Base-by-base conservation (phyloP, 2,113 vertebrate genomes). In the Pomatostomus ruficeps region DNA sequence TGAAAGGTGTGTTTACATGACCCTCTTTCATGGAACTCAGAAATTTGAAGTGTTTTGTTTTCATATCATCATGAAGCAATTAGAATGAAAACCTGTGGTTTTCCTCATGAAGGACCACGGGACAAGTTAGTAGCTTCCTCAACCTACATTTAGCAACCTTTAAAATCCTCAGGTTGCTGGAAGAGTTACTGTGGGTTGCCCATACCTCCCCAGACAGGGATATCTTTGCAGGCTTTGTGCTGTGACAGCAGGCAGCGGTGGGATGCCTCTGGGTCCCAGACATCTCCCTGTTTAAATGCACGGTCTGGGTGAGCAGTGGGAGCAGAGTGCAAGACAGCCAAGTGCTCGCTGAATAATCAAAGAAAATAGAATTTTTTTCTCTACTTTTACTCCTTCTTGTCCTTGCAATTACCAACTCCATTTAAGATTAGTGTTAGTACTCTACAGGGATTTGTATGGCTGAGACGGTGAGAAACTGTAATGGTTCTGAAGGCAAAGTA, bases 401-500 rank as follows among this genome's bases (percentile, higher is more conserved):
- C 77, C n/a, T 93, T 81, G 61, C 90, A 96, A 55, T 87, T 95
- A 88, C 26, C 26, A 62, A 54, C 15, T 73, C 54, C 51, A 70
- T 76, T 91, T 94, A 96, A 93, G 43, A 83, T 86, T 85, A 91
- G 78, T 57, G 21, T 45, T 93, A 88, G 62, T 75, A 93, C 66
- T 80, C 51, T 18, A 26, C 15, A 85, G 89, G 88, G 85, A 88
- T 80, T 68, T 89, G 18, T 70, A 77, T 62, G 70, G 63, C 63
- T 85, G 77, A 85, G 71, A 79, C 43, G 38, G 12, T 48, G 85
- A 91, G 52, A 78, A 94, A 89, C 42, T n/a, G 11, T 46, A 95
- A 91, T 26, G 40, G 22, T n/a, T 91, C 59, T 83, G 58, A 93
- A 67, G 80, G 79, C 72, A 82, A 93, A 61, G 2, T 87, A 93